Base-by-base conservation (phyloP, 2,888 invertebrate genomes). In the Platerodrilus igneus region DNA sequence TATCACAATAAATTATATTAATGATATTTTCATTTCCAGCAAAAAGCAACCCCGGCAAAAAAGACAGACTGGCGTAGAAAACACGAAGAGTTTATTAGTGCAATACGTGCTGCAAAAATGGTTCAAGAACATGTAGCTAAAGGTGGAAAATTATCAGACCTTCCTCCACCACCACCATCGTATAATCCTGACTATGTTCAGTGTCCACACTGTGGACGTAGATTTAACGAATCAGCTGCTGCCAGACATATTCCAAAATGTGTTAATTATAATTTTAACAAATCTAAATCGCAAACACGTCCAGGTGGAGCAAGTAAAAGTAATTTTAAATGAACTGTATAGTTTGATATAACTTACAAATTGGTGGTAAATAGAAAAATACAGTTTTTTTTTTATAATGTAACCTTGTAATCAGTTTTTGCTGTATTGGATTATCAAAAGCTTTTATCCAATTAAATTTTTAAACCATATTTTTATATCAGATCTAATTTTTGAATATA, bases 231-330 rank as follows among this genome's bases (percentile, higher is more conserved):
- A 57, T 69, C 72, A 0, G 90, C 89, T 0, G 95, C 94, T 2
- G 86, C 86, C 51, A 71, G 94, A 16, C 94, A 95, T 71, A 92
- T 95, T 53, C 94, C 95, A 31, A 86, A 88, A 70, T 95, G 95
- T 71, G 84, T 86, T 59, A 79, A 72, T 56, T 89, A 81, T 73
- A 70, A 80, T 52, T 87, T 84, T 67, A 91, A 91, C 65, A 89
- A 89, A 58, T 78, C 83, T 55, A 81, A 71, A 62, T 71, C 55
- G 42, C 10, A 10, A 13, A 9, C 36, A 21, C 23, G 10, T 28
- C 30, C 11, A 9, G 15, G 18, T 7, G 18, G 8, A 2, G 9
- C n/a, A 16, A 30, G 25, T 8, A 19, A 15, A 16, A 22, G 35
- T 13, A 35, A 15, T 19, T 40, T 6, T 21, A 5, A 10, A 19